These are phyloP conservation scores for Petrocephalus zakoni DNA, from an alignment of 2,113 vertebrate genomes.

Conservation along the genomic window DNA sequence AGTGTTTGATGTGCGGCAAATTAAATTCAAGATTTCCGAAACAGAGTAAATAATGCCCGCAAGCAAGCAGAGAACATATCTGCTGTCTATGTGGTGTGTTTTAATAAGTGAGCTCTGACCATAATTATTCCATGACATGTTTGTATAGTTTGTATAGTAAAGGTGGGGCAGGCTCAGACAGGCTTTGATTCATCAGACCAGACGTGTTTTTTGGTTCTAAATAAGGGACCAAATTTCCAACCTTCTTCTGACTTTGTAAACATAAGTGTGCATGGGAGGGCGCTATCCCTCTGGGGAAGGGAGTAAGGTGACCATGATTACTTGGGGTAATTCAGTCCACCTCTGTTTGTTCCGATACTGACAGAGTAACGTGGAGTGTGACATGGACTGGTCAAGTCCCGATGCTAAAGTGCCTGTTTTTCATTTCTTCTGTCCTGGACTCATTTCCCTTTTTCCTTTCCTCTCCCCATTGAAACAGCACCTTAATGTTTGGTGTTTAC, in stretches of 20 bases:
- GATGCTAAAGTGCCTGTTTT: background rate
- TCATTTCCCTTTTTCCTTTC: background rate
- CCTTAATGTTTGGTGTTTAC: background rate
- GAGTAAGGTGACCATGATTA: background rate
- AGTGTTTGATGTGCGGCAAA: background rate
- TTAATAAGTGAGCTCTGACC: background rate
- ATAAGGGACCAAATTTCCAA: background rate
- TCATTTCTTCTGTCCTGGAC: background rate
- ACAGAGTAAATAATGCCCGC: background rate
- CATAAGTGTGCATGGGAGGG: background rate
- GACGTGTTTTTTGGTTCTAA: conserved; percentile 1
- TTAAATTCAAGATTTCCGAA: background rate
- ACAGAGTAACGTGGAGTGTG: background rate
- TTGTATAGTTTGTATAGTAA: background rate
- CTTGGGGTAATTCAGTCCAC: background rate
- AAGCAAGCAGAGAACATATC: background rate
- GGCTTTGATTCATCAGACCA: background rate
- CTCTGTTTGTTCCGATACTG: background rate
- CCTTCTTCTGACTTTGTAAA: background rate
- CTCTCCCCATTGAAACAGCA: background rate
- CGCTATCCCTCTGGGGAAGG: background rate
- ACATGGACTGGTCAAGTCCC: background rate
- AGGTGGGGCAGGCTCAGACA: background rate
- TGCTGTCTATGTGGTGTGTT: background rate
- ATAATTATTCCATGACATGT: background rate